These are phyloP conservation scores for Callorhinus ursinus DNA, from an alignment of 2,113 vertebrate species.

Conservation along the genomic window DNA sequence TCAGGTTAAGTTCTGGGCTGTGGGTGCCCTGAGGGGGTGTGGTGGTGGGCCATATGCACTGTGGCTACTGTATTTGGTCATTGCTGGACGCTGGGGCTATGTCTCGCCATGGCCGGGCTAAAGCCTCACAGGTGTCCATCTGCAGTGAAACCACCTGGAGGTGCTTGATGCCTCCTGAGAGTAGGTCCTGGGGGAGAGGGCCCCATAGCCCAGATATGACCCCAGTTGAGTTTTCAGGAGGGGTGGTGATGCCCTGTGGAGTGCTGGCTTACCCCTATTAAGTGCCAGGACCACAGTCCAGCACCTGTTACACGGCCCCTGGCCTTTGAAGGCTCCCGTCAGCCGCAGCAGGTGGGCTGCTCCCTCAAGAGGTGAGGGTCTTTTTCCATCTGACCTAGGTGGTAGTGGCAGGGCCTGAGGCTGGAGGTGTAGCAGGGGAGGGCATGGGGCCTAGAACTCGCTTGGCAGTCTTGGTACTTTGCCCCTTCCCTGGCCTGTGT, in stretches of 20 bases:
- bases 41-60: neutral
- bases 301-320: neutral
- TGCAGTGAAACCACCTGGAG: neutral
- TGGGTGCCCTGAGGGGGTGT: no score
- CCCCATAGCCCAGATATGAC: neutral
- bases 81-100: neutral
- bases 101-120: neutral
- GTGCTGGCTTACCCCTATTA: neutral
- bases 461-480: accelerated
- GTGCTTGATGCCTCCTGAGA: neutral
- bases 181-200: neutral
- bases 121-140: neutral
- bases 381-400: neutral
- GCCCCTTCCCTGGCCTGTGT: neutral
- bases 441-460: neutral
- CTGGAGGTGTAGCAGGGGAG: neutral
- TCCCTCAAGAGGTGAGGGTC: neutral
- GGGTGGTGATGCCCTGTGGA: neutral
- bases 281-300: neutral
- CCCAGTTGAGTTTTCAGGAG: neutral
- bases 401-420: neutral
- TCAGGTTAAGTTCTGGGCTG: neutral
- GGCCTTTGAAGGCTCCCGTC: neutral
- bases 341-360: neutral
- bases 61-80: neutral